A percentile compares a stretch with the other conserved stretches of the same genome.
Evolutionary conservation across 2,888 invertebrate species (phyloP).

Genomic region (Vesta saturnalis): DNA sequence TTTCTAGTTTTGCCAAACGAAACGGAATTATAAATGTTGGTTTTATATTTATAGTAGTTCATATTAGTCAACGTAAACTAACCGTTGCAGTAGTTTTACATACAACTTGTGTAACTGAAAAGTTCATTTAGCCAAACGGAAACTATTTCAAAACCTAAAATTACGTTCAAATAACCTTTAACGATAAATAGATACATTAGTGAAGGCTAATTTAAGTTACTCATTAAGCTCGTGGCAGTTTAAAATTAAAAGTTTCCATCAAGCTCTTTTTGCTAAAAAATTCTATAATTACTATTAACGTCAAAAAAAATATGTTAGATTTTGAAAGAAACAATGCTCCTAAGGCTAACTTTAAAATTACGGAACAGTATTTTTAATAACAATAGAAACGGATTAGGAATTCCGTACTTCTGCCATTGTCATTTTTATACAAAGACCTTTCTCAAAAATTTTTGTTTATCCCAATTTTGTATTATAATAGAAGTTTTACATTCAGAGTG

Average conservation of each 20-base stretch:
- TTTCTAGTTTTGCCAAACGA: neutral
- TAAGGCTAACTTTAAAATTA: neutral
- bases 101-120: constrained; percentile 13
- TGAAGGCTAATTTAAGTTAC: constrained; percentile 22
- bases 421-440: too few relatives aligned
- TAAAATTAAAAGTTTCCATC: constrained; percentile 9
- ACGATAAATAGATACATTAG: constrained; percentile 25
- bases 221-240: constrained; percentile 24
- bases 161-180: constrained; percentile 26
- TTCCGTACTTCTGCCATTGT: too few relatives aligned
- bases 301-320: constrained; percentile 1
- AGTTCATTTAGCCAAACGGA: constrained; percentile 15
- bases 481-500: too few relatives aligned
- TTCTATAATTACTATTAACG: neutral
- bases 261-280: constrained; percentile 1
- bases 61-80: constrained; percentile 6
- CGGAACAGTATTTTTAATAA: too few relatives aligned
- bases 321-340: neutral
- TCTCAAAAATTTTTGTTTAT: too few relatives aligned
- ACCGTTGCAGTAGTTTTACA: constrained; percentile 9
- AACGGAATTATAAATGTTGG: neutral
- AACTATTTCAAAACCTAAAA: constrained; percentile 15
- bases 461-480: too few relatives aligned
- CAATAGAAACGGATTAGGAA: too few relatives aligned
- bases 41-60: neutral